These are phyloP conservation scores for Paguma larvata DNA, from an alignment of 2,797 vertebrate species.

Conservation along the genomic window DNA sequence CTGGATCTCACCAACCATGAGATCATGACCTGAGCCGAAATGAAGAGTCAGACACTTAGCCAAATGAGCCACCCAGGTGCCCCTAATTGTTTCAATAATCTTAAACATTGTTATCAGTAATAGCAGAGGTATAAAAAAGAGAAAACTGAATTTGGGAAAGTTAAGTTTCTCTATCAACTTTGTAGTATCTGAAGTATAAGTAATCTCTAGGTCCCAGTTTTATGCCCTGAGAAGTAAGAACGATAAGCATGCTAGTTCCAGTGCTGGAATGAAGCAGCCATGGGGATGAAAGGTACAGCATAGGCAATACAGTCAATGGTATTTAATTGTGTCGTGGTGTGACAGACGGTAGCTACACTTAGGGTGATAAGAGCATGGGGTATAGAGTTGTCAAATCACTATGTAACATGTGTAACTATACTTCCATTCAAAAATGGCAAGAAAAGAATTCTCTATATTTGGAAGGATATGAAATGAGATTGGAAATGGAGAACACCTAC, in stretches of 20 bases:
- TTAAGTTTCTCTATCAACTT: neutral
- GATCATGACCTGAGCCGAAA: too few species aligned
- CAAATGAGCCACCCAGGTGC: too few species aligned
- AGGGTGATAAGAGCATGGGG: neutral
- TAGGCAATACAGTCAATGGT: neutral
- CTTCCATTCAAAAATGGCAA: neutral
- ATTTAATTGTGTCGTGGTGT: neutral
- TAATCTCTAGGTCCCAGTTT: neutral
- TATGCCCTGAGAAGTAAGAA: neutral
- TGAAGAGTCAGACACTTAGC: too few species aligned
- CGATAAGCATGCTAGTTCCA: neutral
- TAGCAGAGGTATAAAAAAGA: neutral
- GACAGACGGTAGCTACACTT: neutral
- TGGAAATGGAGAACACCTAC: neutral
- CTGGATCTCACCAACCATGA: too few species aligned
- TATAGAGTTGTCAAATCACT: neutral
- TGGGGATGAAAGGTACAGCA: neutral
- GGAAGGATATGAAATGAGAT: neutral
- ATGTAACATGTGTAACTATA: neutral
- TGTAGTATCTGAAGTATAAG: neutral
- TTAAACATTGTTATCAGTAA: neutral
- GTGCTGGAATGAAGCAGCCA: neutral
- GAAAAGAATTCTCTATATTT: neutral
- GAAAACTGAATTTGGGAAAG: neutral
- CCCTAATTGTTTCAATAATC: neutral